These are phyloP conservation scores for Drosophila biarmipes DNA, from an alignment of 1,140 invertebrate species.

Conservation along the genomic window DNA sequence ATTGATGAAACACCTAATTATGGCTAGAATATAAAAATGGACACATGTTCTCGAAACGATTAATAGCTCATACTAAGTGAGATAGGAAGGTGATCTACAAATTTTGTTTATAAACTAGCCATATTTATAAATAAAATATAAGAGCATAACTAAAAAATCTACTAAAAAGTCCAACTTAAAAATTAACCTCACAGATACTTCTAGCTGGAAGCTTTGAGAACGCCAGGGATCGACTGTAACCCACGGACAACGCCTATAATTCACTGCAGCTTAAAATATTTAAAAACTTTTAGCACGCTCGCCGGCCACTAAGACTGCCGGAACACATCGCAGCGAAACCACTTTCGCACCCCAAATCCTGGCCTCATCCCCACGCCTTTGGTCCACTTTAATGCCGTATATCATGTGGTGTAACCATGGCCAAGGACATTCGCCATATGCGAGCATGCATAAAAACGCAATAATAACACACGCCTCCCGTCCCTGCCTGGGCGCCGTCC, in stretches of 20 bases:
- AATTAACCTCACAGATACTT: conserved; percentile 43
- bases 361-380: conserved; percentile 8
- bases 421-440: conserved; percentile 82
- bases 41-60: not conserved
- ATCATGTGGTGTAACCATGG: conserved; percentile 74
- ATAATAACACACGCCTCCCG: conserved; percentile 58
- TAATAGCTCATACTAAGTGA: too few relatives aligned
- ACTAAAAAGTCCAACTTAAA: not conserved
- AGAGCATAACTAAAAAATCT: too few relatives aligned
- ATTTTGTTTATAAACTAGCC: too few relatives aligned
- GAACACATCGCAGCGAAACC: conserved; percentile 29
- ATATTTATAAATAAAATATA: too few relatives aligned
- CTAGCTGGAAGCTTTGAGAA: not conserved
- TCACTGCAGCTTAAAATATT: conserved; percentile 76
- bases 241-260: conserved; percentile 50
- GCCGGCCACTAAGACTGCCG: conserved; percentile 26
- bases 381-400: conserved; percentile 71
- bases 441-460: conserved; percentile 80
- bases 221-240: conserved; percentile 13
- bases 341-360: conserved; percentile 54
- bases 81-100: too few relatives aligned
- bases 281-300: conserved; percentile 68
- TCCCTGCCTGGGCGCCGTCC: not conserved
- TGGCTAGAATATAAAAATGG: not conserved
- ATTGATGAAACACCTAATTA: conserved; percentile 28